Base-by-base conservation (phyloP, 2,797 vertebrate species). In the Acomys russatus region DNA sequence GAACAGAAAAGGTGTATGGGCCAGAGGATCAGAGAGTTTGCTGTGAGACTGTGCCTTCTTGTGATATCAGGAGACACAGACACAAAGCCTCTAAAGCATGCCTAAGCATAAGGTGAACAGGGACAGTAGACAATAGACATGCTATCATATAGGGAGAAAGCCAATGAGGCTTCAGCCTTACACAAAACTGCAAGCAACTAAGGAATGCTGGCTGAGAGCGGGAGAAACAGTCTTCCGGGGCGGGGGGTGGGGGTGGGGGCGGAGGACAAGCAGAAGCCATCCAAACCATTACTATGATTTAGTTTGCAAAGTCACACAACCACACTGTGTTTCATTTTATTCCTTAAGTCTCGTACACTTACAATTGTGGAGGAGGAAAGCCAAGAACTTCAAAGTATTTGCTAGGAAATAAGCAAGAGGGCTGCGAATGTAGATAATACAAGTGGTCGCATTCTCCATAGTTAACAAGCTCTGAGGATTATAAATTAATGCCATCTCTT, bases 351-450 rank as follows among this genome's bases (percentile, higher is more conserved):
- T 44, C 5, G 78, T 2, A 17, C 8, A 10, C 17, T 89, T 91
- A 64, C 30, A 35, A 6, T 33, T n/a, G 25, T 14, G 7, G 61
- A 30, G 38, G 77, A 92, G 87, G 73, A 23, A 83, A 18, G 38
- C 7, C 38, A 95, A 90, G n/a, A 66, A 59, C 91, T 8, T 77
- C 64, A 84, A 96, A 92, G 84, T 85, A 79, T 88, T 18, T 95
- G 22, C 68, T 84, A 38, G 61, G 38, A 22, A 93, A 92, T 30
- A 49, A 89, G 70, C 88, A 94, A 90, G 54, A 79, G 35, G 68
- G 22, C 38, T 90, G 14, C 86, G 63, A 54, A 82, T n/a, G 74
- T 82, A 71, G 38, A 76, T 92, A 79, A 92, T 87, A 64, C 1
- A 49, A 77, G 79, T 64, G 64, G 59, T 35, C 74, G 49, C 0